Evolutionary conservation across 2,113 vertebrate species (phyloP).

Genomic region (Pterocles burchelli): DNA sequence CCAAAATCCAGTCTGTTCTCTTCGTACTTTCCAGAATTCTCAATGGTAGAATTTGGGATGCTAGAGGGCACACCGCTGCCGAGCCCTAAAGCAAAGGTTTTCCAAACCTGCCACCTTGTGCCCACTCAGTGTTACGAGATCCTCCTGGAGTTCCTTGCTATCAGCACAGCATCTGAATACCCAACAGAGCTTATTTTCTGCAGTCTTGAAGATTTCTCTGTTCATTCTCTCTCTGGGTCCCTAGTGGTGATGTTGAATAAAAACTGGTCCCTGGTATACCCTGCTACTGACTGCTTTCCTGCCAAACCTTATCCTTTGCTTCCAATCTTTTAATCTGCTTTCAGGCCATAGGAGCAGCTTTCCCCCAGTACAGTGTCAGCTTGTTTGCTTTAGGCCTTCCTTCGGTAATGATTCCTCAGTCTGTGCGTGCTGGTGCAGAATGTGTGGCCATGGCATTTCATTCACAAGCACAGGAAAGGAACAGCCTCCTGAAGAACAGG

Average conservation of each 20-base stretch:
- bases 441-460: fast-evolving
- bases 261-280: neutral
- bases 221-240: neutral
- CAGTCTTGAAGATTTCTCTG: neutral
- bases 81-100: neutral
- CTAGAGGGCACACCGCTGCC: neutral
- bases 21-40: neutral
- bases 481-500: neutral
- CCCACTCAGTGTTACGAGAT: neutral
- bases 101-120: neutral
- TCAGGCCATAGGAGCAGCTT: neutral
- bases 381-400: neutral
- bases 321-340: neutral
- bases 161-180: neutral
- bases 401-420: neutral
- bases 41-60: neutral
- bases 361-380: neutral
- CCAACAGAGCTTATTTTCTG: neutral
- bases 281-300: neutral
- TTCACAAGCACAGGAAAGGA: neutral
- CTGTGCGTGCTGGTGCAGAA: neutral
- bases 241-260: neutral
- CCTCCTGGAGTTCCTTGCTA: neutral
- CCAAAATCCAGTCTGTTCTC: neutral
- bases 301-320: neutral